Evolutionary conservation across 2,797 vertebrate species (phyloP).

Genomic region (Acropternis orthonyx): DNA sequence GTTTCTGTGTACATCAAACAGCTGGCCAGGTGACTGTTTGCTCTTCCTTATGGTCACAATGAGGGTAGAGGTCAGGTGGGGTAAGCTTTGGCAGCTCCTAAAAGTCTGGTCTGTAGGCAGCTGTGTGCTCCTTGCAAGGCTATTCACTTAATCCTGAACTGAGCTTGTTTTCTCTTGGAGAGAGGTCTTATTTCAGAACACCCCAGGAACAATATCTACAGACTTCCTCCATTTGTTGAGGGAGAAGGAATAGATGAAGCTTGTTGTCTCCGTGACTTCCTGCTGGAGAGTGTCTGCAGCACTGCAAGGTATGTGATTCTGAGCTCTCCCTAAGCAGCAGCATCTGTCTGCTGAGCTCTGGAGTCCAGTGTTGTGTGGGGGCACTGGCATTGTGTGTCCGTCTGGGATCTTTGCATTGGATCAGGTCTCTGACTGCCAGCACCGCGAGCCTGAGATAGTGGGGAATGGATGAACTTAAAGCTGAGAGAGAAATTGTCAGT

Average conservation of each 20-base stretch:
- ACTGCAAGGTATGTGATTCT: neutral
- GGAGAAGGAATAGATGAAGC: neutral
- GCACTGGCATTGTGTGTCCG: neutral
- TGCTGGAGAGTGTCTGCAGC: neutral
- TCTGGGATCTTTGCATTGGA: neutral
- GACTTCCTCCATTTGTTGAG: neutral
- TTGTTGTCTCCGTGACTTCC: neutral
- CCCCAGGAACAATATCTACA: neutral
- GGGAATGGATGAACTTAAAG: neutral
- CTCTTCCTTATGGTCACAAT: neutral
- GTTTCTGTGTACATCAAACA: neutral
- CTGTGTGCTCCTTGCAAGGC: neutral
- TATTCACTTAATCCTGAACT: neutral
- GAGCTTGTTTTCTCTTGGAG: neutral
- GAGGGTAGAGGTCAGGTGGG: neutral
- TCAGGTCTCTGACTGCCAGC: neutral
- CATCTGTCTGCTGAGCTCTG: fast-evolving
- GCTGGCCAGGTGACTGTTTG: neutral
- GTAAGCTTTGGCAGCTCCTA: neutral
- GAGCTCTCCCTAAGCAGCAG: neutral
- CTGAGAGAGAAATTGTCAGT: neutral
- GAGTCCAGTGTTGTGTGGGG: fast-evolving
- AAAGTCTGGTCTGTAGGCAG: neutral
- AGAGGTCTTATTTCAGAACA: neutral
- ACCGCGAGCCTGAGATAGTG: neutral